These are phyloP conservation scores for Cichlasoma orientale DNA, from an alignment of 2,797 vertebrate species.

Conservation along the genomic window DNA sequence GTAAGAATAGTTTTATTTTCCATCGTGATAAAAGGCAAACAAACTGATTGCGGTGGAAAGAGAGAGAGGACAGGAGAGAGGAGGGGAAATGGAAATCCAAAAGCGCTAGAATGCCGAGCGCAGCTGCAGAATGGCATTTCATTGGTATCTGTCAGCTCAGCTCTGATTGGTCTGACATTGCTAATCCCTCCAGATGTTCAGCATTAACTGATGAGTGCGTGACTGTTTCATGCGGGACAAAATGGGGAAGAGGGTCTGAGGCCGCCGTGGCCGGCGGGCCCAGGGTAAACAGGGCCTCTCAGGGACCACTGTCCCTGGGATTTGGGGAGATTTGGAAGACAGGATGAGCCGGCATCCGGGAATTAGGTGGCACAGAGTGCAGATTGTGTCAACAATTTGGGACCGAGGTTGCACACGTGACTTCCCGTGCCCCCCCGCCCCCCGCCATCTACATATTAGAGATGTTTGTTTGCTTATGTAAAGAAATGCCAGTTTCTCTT, in stretches of 20 bases:
- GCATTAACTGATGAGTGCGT: slow-evolving; percentile 83
- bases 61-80: slow-evolving; percentile 19
- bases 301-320: slow-evolving; percentile 76
- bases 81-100: slow-evolving; percentile 64
- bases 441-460: slow-evolving; percentile 33
- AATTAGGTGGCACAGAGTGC: slow-evolving; percentile 73
- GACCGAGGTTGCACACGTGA: slow-evolving; percentile 49
- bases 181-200: slow-evolving; percentile 86
- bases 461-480: slow-evolving; percentile 57
- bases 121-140: slow-evolving; percentile 87
- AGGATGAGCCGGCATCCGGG: slow-evolving; percentile 76
- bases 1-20: not conserved
- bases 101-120: slow-evolving; percentile 81
- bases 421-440: slow-evolving; percentile 1
- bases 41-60: slow-evolving; percentile 2
- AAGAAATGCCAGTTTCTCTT: slow-evolving; percentile 28
- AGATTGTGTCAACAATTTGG: slow-evolving; percentile 74
- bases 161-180: slow-evolving; percentile 77
- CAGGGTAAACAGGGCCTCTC: slow-evolving; percentile 77
- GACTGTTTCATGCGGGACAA: slow-evolving; percentile 66
- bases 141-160: slow-evolving; percentile 82
- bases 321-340: slow-evolving; percentile 78
- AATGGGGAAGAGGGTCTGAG: slow-evolving; percentile 40
- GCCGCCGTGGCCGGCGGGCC: slow-evolving; percentile 45
- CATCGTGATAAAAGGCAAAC: not conserved